Percentiles rank a stretch among this genome's conserved stretches.
These are phyloP conservation scores for Tursiops truncatus DNA, from an alignment of 2,113 vertebrate genomes.

Conservation along the genomic window DNA sequence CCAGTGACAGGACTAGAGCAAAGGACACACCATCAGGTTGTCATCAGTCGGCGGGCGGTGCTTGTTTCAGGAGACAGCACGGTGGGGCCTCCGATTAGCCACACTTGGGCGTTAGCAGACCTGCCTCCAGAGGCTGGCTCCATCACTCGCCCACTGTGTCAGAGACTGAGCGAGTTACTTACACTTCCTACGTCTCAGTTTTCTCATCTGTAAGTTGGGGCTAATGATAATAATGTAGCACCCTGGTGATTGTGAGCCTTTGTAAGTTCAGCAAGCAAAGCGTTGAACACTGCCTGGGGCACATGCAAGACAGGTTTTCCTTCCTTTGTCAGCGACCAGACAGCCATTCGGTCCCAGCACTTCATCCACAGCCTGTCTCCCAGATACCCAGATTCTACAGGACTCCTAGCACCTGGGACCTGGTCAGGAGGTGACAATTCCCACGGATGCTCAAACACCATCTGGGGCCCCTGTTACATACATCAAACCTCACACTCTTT, in stretches of 20 bases:
- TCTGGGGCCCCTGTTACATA: neutral
- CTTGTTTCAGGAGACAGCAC: neutral
- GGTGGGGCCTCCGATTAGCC: neutral
- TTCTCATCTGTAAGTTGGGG: neutral
- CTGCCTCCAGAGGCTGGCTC: neutral
- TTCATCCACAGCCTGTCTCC: neutral
- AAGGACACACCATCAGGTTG: neutral
- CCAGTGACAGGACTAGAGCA: neutral
- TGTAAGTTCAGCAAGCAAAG: neutral
- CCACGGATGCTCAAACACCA: rapidly evolving
- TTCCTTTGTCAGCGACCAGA: neutral
- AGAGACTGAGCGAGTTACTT: neutral
- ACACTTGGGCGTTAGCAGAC: neutral
- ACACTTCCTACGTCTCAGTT: neutral
- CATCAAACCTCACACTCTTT: neutral
- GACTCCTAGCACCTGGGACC: neutral
- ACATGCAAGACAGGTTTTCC: neutral
- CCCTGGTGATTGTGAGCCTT: neutral
- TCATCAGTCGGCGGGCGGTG: neutral
- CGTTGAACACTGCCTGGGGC: neutral
- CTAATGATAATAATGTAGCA: neutral
- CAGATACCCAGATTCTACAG: neutral
- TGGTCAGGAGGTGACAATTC: neutral
- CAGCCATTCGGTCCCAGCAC: neutral
- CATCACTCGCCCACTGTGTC: neutral